Base-by-base conservation (phyloP, 2,113 vertebrate species). In the Leucoraja erinaceus region DNA sequence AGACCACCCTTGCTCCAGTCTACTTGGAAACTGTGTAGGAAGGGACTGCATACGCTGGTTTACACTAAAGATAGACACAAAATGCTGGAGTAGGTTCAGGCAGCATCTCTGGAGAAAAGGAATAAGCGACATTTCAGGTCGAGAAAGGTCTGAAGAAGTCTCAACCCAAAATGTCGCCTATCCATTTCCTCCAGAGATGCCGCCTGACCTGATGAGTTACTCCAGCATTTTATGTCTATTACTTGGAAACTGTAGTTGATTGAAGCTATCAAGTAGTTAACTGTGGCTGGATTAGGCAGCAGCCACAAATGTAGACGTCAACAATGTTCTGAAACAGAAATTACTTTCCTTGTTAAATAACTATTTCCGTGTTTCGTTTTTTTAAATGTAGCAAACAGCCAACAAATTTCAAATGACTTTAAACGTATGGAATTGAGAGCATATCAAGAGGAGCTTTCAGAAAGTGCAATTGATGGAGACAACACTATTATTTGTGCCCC, bases 401-500 rank as follows among this genome's bases (percentile, higher is more conserved):
- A 54, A 72, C 66, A 91, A 72, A 72, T 54, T 33, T 72, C 66
- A 10, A 2, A 2, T 72, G 90, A 6, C 22, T 8, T 72, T 5
- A 18, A 91, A 38, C 22, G 72, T 91, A 8, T 91, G 68, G 93
- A 93, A 77, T 90, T 95, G 93, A 94, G 95, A 77, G 78, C 93
- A 1, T 95, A 95, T 93, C 95, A 95, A 90, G 93, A 93, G 72
- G 94, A 95, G 54, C 94, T 95, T 91, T 93, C 93, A 18, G 18
- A 7, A 0, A 93, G 88, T 5, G 95, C 93, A 4, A 47, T 75
- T 9, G 16, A 10, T 1, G 94, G 95, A 3, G 63, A 94, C 3
- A 95, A 95, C 93, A 95, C 94, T 63, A 94, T 95, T 90, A 93
- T 95, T 93, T 95, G 95, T n/a, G 95, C 94, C 83, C 95, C 95